Base-by-base conservation (phyloP, 2,113 vertebrate genomes). In the Suricata suricatta region DNA sequence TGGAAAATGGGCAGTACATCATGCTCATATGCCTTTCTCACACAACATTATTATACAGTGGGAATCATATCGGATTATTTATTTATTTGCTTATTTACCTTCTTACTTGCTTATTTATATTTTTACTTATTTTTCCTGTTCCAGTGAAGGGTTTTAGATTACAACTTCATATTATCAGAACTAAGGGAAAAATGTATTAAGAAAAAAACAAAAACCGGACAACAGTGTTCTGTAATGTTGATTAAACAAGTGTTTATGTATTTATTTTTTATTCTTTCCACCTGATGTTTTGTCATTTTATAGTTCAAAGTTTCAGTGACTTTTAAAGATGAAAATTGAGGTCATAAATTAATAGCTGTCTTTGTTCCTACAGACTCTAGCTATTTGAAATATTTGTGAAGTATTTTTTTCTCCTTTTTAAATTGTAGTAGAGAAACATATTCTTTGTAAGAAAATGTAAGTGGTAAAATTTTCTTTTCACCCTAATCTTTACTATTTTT, bases 281-380 rank as follows among this genome's bases (percentile, higher is more conserved):
- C 8, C 41, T 27, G 7, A 4, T 63, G 6, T 69, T 83, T 90
- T 95, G 29, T 74, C 17, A 44, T 38, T 74, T 97, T 84, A 16
- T 79, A 97, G 69, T 19, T 79, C 76, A n/a, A 64, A 63, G 2
- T 86, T 95, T 95, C 69, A 90, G 1, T 93, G 60, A 84, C 44
- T 95, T 90, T 96, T 72, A 84, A 93, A 96, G 69, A 60, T 80
- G 3, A 16, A 83, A 72, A 84, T 63, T 86, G 29, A 92, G 27
- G 33, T 21, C 57, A 57, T 35, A 47, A 29, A 76, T 3, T 74
- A 89, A 44, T 69, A 91, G 88, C 14, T 71, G 1, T 66, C 27
- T 89, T 79, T 94, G 27, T 94, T 94, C 33, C 27, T 81, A 19
- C 19, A 66, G 35, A 44, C 21, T 14, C 31, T 63, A 64, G 29